Percentiles rank a stretch among this genome's conserved stretches.
These are phyloP conservation scores for Ammodytes dubius DNA, from an alignment of 2,113 vertebrate species.

Conservation along the genomic window DNA sequence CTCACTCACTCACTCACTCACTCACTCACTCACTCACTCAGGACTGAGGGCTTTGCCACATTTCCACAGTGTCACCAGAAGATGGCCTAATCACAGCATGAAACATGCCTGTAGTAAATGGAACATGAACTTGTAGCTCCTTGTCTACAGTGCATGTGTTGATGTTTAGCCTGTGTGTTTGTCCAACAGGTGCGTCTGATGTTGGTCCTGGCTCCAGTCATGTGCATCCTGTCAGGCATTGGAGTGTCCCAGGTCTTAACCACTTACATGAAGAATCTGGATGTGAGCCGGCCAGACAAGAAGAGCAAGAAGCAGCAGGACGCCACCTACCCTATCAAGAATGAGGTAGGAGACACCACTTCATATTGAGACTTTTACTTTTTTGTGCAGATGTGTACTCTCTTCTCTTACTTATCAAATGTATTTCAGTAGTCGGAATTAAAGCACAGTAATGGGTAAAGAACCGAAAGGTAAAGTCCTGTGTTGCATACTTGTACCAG, in stretches of 20 bases:
- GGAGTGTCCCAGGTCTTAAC: conserved; percentile 97
- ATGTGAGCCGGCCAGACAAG: conserved; percentile 96
- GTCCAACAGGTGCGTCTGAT: conserved; percentile 93
- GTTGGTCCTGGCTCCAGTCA: conserved; percentile 96
- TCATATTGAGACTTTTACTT: not conserved
- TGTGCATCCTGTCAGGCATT: conserved; percentile 98
- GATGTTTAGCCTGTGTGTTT: not conserved
- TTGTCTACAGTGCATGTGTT: not conserved
- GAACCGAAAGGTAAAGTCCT: not conserved
- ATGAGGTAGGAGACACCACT: conserved; percentile 85
- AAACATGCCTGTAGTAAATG: not conserved
- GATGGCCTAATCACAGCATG: not conserved
- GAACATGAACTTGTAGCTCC: not conserved
- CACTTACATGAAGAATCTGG: conserved; percentile 99
- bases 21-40: too few species aligned
- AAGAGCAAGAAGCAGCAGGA: conserved; percentile 97
- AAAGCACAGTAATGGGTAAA: not conserved
- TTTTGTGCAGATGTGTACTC: not conserved
- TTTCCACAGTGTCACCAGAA: conserved; percentile 1
- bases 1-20: too few species aligned
- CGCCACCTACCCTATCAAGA: conserved; percentile 97
- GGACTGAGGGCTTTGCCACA: not conserved
- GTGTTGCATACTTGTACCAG: conserved; percentile 71
- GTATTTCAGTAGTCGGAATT: not conserved
- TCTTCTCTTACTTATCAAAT: not conserved